Evolutionary conservation across 2,113 vertebrate species (phyloP).

Genomic region (Clupea harengus): DNA sequence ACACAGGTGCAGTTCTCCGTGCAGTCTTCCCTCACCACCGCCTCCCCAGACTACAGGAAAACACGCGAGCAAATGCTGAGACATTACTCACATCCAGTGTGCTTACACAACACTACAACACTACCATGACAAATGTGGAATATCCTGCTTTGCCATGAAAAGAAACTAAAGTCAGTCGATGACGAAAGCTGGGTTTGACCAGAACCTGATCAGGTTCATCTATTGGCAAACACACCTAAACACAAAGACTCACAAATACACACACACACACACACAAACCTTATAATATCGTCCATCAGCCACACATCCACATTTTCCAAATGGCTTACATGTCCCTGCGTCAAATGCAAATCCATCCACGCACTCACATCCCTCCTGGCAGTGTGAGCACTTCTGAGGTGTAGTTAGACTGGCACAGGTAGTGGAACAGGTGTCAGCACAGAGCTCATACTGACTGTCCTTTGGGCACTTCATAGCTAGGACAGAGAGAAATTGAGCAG

Average conservation of each 20-base stretch:
- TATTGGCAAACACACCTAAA: not conserved
- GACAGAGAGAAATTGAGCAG: not conserved
- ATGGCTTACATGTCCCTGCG: slow-evolving; percentile 51
- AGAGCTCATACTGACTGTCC: slow-evolving; percentile 61
- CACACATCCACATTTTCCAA: slow-evolving; percentile 55
- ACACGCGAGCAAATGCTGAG: not conserved
- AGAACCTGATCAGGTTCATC: too few relatives aligned
- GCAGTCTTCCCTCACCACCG: slow-evolving; percentile 33
- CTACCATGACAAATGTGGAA: not conserved
- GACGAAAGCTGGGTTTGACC: too few relatives aligned
- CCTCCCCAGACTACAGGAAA: slow-evolving; percentile 41
- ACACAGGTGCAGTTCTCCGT: slow-evolving; percentile 44
- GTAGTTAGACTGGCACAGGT: slow-evolving; percentile 52
- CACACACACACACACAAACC: slow-evolving; percentile 13
- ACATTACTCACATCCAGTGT: not conserved
- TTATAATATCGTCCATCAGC: slow-evolving; percentile 52
- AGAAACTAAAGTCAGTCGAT: not conserved
- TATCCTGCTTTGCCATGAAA: not conserved
- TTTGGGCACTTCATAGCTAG: slow-evolving; percentile 57
- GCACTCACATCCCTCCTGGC: slow-evolving; percentile 68
- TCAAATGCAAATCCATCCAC: slow-evolving; percentile 57
- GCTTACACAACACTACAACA: not conserved
- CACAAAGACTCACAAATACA: not conserved
- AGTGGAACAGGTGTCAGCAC: slow-evolving; percentile 55
- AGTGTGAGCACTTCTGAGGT: slow-evolving; percentile 47